Base-by-base conservation (phyloP, 2,113 vertebrate genomes). In the Cichladusa arquata region DNA sequence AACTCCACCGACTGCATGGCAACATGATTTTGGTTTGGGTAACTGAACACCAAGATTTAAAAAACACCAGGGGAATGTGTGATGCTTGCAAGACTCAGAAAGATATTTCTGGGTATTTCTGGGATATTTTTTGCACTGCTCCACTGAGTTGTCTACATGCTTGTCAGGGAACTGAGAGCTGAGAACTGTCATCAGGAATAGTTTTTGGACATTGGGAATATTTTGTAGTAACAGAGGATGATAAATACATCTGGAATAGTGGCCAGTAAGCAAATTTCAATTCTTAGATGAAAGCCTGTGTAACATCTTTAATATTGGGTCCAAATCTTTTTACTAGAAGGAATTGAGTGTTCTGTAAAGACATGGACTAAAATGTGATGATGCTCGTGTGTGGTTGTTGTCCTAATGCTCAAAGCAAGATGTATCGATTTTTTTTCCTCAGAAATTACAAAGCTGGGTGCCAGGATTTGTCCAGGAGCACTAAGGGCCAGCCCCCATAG, bases 401-500 rank as follows among this genome's bases (percentile, higher is more conserved):
- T 81, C 24, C 19, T 77, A 69, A 47, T 38, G 74, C 36, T 70
- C 66, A 88, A 70, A 81, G n/a, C 4, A 78, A 81, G 26, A 47
- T 0, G 3, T 29, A 51, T 5, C 31, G 47, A 56, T 33, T 20
- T 64, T 53, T 73, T 92, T 88, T 10, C 26, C 11, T 57, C 25
- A 3, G 50, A 73, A 81, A 78, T 67, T 47, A 57, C 10, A 66
- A 82, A 74, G 31, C 15, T 91, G 50, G 15, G 16, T 38, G 45
- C 31, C 19, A 81, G 40, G 23, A 65, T 70, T 91, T 91, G 18
- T 38, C 22, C 70, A 38, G 54, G n/a, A 70, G 33, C 33, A 56
- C 18, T 0, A 8, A 73, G 18, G 6, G 10, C 17, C 9, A 81
- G 16, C 2, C 3, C 5, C 23, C 12, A 12, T 1, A 36, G 19